These are phyloP conservation scores for Peromyscus nudipes DNA, from an alignment of 2,797 vertebrate species.

Conservation along the genomic window DNA sequence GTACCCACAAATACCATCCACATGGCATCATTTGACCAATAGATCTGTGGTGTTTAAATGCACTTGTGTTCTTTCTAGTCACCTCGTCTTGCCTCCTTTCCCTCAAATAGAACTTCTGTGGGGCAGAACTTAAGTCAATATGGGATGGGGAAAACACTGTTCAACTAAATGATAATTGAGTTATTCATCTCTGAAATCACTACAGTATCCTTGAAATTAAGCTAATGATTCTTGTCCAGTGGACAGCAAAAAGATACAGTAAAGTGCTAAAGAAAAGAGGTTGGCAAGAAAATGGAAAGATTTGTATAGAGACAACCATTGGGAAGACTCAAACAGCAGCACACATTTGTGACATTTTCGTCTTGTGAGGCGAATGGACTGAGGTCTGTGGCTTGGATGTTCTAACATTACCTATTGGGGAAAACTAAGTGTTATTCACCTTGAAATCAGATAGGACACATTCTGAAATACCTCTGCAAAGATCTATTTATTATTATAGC, in stretches of 20 bases:
- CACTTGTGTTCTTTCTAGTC: not conserved
- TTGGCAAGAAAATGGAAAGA: not conserved
- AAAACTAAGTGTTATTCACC: not conserved
- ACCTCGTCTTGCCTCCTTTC: not conserved
- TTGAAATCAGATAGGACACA: not conserved
- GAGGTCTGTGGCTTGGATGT: not conserved
- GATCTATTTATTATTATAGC: not conserved
- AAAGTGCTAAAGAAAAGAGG: not conserved
- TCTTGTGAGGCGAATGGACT: not conserved
- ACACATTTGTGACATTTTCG: not conserved
- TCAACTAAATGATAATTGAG: not conserved
- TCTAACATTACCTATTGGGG: not conserved
- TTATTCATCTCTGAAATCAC: constrained; percentile 41
- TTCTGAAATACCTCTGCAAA: not conserved
- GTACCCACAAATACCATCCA: not conserved
- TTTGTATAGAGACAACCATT: not conserved
- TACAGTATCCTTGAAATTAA: not conserved
- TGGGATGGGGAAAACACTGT: not conserved
- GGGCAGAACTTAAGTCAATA: not conserved
- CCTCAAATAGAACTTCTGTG: constrained; percentile 17
- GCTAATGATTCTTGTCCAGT: not conserved
- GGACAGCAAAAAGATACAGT: not conserved
- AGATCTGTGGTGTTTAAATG: not conserved
- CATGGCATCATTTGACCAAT: not conserved
- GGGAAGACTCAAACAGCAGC: not conserved